Conservation (phyloP, 2,797 vertebrate genomes). For the Chanos chanos region DNA sequence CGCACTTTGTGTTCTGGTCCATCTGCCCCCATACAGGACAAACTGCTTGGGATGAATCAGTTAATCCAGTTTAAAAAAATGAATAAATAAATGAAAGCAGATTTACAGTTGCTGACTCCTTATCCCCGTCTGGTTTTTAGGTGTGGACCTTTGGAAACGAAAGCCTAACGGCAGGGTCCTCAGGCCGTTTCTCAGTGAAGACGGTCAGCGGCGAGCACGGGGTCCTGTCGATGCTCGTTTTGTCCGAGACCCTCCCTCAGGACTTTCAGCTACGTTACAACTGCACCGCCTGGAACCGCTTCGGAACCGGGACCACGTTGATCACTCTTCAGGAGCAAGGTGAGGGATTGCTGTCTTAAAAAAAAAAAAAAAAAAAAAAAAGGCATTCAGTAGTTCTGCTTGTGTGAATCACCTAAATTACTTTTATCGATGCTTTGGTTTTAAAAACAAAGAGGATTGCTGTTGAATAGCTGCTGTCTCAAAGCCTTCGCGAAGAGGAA, state of each 20-base stretch:
- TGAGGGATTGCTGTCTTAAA: constrained; percentile 42
- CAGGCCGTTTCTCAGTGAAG: constrained; percentile 83
- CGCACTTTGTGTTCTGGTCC: no score
- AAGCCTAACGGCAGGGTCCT: constrained; percentile 75
- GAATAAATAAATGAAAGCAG: no score
- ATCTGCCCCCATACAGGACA: no score
- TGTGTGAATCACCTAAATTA: no score
- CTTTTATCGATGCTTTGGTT: no score
- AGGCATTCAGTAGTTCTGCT: no score
- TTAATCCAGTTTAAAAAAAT: no score
- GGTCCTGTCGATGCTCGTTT: constrained; percentile 80
- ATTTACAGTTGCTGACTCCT: neutral
- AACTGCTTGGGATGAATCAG: no score
- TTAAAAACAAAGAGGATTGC: no score
- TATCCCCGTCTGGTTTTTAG: constrained; percentile 52
- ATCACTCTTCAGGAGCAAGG: constrained; percentile 70
- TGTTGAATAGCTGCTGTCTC: no score
- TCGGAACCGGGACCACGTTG: constrained; percentile 61
- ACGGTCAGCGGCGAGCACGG: constrained; percentile 74
- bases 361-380: constrained; percentile 5
- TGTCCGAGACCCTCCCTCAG: constrained; percentile 76
- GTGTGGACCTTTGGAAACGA: constrained; percentile 86
- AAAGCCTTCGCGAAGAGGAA: constrained; percentile 11
- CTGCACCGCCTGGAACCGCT: constrained; percentile 74
- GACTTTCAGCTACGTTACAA: constrained; percentile 79